Evolutionary conservation across 2,797 vertebrate genomes (phyloP).

Genomic region (Aplochiton taeniatus): DNA sequence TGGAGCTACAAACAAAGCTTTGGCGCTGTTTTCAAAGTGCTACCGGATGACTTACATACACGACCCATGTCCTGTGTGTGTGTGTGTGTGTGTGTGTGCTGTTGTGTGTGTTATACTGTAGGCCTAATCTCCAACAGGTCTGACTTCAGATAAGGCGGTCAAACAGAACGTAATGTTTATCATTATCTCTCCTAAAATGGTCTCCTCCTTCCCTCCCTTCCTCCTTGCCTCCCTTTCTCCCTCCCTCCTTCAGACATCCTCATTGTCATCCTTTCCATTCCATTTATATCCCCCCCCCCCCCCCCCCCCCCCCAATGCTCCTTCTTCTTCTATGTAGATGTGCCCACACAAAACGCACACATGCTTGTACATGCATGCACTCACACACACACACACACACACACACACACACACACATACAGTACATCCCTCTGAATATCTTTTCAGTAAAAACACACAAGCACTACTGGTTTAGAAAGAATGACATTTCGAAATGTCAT

Average conservation of each 20-base stretch:
- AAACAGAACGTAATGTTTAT: slow-evolving; percentile 92
- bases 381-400: not conserved
- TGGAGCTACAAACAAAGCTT: not conserved
- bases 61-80: not conserved
- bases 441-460: not conserved
- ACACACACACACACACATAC: not conserved
- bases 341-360: not conserved
- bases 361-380: not conserved
- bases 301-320: too few relatives aligned
- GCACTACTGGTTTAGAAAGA: slow-evolving; percentile 17
- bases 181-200: slow-evolving; percentile 74
- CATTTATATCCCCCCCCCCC: not conserved
- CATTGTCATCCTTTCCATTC: not conserved
- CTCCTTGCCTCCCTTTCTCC: slow-evolving; percentile 19
- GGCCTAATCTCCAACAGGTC: slow-evolving; percentile 64
- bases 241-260: not conserved
- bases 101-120: not conserved
- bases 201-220: not conserved
- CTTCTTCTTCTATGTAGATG: too few relatives aligned
- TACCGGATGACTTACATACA: not conserved
- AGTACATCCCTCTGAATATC: not conserved
- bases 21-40: too few relatives aligned
- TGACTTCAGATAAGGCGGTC: slow-evolving; percentile 87
- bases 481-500: slow-evolving; percentile 54
- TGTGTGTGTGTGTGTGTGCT: slow-evolving; percentile 4